Evolutionary conservation across 1,140 invertebrate genomes (phyloP), one percentile per base, ranked within the genome.

Genomic region (Aradophagus sp.): DNA sequence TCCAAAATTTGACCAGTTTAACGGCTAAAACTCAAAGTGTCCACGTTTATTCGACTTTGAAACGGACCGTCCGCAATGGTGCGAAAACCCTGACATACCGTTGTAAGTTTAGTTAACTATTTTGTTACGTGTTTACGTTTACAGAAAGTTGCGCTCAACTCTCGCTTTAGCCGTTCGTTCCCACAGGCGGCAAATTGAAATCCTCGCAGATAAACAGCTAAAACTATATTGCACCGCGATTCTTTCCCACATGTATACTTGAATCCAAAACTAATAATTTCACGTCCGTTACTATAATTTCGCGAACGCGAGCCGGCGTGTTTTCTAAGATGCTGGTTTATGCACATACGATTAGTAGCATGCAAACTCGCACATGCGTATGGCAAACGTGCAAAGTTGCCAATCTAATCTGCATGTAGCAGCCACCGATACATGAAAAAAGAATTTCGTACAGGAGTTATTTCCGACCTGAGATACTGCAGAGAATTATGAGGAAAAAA

Each of bases 351-450:
- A 17, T 27, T 13, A 41, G 29, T 52, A 76, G 75, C 71, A 71
- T 67, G 71, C 73, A 62, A 68, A 59, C 66, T 47, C 47, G 55
- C 55, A 29, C 10, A 19, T 62, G 31, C 50, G 58, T 45, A 41
- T 29, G 52, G 38, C 44, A 50, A 76, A 65, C 16, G 10, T 16
- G 26, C 26, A 39, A 44, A 68, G 53, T 53, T 61, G 47, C 53
- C 66, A 73, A 76, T 71, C 48, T 61, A 45, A n/a, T 14, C 32
- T 29, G n/a, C n/a, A n/a, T n/a, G n/a, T n/a, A n/a, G n/a, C n/a
- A n/a, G n/a, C n/a, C n/a, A n/a, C n/a, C n/a, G n/a, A n/a, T n/a
- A n/a, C n/a, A n/a, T n/a, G n/a, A n/a, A n/a, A n/a, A n/a, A n/a
- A n/a, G n/a, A n/a, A n/a, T n/a, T n/a, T n/a, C n/a, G n/a, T n/a